These are phyloP conservation scores for Rhodinocichla rosea DNA, from an alignment of 2,113 vertebrate genomes.

Conservation along the genomic window DNA sequence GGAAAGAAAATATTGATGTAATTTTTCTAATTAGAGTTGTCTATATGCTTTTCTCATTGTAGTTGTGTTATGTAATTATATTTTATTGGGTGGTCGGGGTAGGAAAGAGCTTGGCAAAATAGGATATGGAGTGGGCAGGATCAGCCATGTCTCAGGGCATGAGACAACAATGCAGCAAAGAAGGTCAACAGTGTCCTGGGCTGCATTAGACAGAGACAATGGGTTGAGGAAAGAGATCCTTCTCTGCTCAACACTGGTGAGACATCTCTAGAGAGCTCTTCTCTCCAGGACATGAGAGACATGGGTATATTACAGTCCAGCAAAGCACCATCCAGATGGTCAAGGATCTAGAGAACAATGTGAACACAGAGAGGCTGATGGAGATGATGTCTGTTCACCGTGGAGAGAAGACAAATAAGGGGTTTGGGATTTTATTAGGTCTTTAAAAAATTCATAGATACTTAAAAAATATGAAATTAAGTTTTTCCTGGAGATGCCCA, in stretches of 20 bases:
- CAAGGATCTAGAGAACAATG: background rate
- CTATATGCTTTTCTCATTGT: background rate
- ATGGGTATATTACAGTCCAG: fast-evolving
- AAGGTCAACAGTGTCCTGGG: background rate
- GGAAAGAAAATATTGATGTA: background rate
- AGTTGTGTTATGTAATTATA: background rate
- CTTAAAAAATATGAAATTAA: background rate
- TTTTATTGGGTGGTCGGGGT: background rate
- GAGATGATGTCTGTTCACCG: background rate
- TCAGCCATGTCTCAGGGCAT: no score
- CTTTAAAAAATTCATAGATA: background rate
- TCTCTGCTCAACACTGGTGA: background rate
- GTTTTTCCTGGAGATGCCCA: background rate
- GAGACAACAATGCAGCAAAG: background rate
- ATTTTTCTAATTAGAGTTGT: background rate
- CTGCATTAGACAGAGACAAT: background rate
- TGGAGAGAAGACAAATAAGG: background rate
- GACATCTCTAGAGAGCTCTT: background rate
- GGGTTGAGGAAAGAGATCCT: background rate
- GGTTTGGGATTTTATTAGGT: fast-evolving
- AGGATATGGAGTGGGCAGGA: background rate
- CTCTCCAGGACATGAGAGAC: fast-evolving
- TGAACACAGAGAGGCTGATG: background rate
- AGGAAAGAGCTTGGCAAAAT: background rate
- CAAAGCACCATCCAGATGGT: background rate